Conservation (phyloP, 2,888 invertebrate genomes). For the Melanargia galathea region DNA sequence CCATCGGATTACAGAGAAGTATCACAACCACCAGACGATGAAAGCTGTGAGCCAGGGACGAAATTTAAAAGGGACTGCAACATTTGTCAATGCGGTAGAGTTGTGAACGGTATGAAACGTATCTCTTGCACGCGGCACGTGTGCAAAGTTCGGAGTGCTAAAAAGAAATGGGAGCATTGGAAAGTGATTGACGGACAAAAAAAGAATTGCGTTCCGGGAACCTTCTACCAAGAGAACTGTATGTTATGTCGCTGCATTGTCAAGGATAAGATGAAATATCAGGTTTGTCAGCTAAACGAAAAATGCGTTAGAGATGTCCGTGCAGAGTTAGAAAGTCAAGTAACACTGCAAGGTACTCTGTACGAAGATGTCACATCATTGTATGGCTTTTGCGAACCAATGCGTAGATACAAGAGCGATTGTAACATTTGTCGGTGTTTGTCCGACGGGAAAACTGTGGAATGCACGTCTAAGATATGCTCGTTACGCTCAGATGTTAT, state of each 20-base stretch:
- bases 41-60: conserved; percentile 55
- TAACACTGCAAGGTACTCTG: not conserved
- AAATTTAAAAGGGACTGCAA: conserved; percentile 62
- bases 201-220: conserved; percentile 53
- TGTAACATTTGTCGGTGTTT: conserved; percentile 65
- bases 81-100: conserved; percentile 56
- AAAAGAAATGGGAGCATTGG: not conserved
- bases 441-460: conserved; percentile 55
- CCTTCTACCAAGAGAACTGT: conserved; percentile 56
- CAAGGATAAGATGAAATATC: conserved; percentile 44
- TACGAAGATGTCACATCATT: conserved; percentile 41
- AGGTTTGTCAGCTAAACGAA: conserved; percentile 51
- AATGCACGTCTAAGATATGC: conserved; percentile 56
- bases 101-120: conserved; percentile 50
- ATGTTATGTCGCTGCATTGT: conserved; percentile 56
- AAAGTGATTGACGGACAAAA: conserved; percentile 9
- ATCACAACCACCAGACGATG: conserved; percentile 44
- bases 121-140: conserved; percentile 66
- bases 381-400: conserved; percentile 65
- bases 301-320: conserved; percentile 39
- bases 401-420: conserved; percentile 53
- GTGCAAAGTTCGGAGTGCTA: conserved; percentile 43
- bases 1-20: conserved; percentile 19
- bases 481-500: conserved; percentile 40
- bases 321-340: not conserved